A percentile compares a stretch with the other conserved stretches of the same genome.
Evolutionary conservation across 2,888 invertebrate species (phyloP).

Genomic region (Oxyteleia sp.): DNA sequence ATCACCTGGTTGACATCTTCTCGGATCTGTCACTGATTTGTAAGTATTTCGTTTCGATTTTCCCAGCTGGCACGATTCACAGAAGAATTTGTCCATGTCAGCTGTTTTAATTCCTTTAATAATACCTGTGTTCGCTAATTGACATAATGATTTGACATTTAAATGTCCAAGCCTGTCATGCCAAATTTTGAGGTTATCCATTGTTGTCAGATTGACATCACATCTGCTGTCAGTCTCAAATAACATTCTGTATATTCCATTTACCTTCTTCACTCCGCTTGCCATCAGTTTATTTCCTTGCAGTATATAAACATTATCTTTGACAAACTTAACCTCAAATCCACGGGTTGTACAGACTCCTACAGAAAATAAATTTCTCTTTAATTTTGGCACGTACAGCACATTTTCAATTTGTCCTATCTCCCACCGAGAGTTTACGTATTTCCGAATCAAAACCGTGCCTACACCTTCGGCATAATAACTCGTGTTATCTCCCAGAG

Average conservation of each 20-base stretch:
- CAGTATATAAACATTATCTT: too few species aligned
- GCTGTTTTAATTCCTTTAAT: conserved; percentile 6
- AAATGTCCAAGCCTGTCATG: conserved; percentile 71
- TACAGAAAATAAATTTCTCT: too few species aligned
- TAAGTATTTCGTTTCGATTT: conserved; percentile 39
- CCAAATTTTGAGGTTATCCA: conserved; percentile 58
- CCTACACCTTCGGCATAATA: neutral
- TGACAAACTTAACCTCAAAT: conserved; percentile 52
- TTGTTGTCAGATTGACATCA: conserved; percentile 45
- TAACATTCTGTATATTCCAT: conserved; percentile 64
- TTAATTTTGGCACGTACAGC: too few species aligned
- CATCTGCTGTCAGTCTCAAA: conserved; percentile 19
- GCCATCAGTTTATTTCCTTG: conserved; percentile 1
- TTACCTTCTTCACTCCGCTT: conserved; percentile 47
- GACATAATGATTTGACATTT: neutral
- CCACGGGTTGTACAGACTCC: conserved; percentile 55
- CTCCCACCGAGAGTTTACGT: conserved; percentile 54
- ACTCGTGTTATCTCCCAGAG: neutral
- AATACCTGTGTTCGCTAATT: neutral
- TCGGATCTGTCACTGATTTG: too few species aligned
- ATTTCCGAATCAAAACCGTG: conserved; percentile 8
- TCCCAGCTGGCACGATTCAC: conserved; percentile 39
- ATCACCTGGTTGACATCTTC: conserved; percentile 54
- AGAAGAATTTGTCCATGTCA: conserved; percentile 39
- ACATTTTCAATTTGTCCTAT: conserved; percentile 73